These are phyloP conservation scores for Protonibea diacanthus DNA, from an alignment of 2,797 vertebrate genomes.

Conservation along the genomic window DNA sequence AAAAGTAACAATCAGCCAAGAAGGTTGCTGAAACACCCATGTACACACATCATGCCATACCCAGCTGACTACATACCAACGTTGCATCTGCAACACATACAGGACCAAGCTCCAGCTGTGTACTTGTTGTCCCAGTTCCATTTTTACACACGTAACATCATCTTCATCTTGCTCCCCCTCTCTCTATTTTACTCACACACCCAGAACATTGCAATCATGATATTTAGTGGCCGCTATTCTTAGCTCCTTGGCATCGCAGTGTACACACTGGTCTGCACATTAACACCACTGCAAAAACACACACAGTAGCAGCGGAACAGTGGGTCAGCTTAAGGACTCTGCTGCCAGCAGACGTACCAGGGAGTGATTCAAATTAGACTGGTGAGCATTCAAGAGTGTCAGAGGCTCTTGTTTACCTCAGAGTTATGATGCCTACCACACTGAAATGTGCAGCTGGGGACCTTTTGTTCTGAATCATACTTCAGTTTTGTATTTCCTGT, in stretches of 20 bases:
- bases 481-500: not conserved
- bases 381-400: constrained; percentile 13
- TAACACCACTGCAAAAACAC: constrained; percentile 32
- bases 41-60: not conserved
- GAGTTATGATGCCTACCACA: not conserved
- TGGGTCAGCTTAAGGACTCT: not conserved
- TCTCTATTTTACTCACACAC: constrained; percentile 22
- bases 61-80: constrained; percentile 25
- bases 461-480: not conserved
- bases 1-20: not conserved
- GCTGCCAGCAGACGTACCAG: constrained; percentile 25
- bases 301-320: constrained; percentile 16
- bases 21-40: not conserved
- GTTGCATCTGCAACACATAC: constrained; percentile 18
- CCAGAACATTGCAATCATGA: constrained; percentile 51
- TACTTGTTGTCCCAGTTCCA: constrained; percentile 39
- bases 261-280: constrained; percentile 19
- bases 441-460: not conserved
- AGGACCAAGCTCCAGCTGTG: constrained; percentile 44
- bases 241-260: constrained; percentile 41
- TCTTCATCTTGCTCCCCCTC: constrained; percentile 23
- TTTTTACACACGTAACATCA: constrained; percentile 51
- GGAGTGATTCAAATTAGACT: constrained; percentile 19
- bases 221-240: constrained; percentile 50
- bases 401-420: not conserved